Evolutionary conservation across 2,888 invertebrate genomes (phyloP), one percentile per base, ranked within the genome.

Genomic region (Drosophila recens): DNA sequence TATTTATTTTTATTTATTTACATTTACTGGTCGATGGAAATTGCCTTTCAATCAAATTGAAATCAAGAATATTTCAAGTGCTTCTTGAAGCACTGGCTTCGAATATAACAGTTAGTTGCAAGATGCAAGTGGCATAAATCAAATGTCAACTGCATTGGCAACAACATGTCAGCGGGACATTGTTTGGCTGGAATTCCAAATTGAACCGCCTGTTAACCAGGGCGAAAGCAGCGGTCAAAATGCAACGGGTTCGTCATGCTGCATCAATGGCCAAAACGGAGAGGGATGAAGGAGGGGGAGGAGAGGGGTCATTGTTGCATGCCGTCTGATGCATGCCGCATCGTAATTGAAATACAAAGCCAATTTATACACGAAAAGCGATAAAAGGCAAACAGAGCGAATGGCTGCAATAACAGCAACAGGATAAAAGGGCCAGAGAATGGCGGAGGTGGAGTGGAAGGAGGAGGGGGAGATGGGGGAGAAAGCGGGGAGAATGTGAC

Each of bases 291-390:
- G 20, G 10, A n/a, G 10, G 1, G 40, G 34, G 57, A 4, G 48
- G 23, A 27, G 6, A 8, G 30, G 40, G 34, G 57, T 43, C 34
- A 46, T 15, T 38, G 52, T 30, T 30, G 43, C 42, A 57, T 53
- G 67, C 58, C 62, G 52, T 30, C 11, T 36, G 52, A 30, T 30
- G 49, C 40, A 61, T 56, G 67, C 61, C 62, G 51, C 68, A 66
- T n/a, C 78, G 54, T 87, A 85, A 85, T 85, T 87, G 85, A 87
- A 85, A 85, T 75, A 87, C 85, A 85, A 85, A 87, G 87, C 87
- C 82, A 84, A 81, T 87, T 87, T 80, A 84, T 78, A 78, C 75
- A 66, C 72, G 65, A 73, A 65, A 75, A 70, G 70, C 85, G 82
- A 85, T 85, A 85, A 85, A 78, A 75, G 36, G 75, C 72, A 67